Conservation (phyloP, 2,888 invertebrate species). For the Formica aserva region DNA sequence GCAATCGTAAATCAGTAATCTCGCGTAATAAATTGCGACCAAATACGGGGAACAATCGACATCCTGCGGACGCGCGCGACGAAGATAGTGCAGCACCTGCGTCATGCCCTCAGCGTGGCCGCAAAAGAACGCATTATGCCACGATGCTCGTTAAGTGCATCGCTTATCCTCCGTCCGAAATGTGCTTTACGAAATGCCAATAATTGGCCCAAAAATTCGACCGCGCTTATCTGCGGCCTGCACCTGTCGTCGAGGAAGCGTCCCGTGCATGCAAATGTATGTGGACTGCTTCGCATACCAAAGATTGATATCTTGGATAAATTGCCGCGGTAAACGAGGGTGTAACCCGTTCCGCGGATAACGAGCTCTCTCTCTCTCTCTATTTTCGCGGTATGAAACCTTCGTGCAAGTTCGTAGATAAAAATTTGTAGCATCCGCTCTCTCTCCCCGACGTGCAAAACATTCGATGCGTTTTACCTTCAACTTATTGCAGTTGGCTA, state of each 20-base stretch:
- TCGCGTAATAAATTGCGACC: constrained; percentile 43
- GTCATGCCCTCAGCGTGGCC: constrained; percentile 34
- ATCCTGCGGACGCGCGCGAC: not conserved
- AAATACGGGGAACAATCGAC: constrained; percentile 47
- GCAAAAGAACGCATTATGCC: constrained; percentile 68
- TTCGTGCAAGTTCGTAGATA: constrained; percentile 16
- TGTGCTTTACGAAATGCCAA: constrained; percentile 78
- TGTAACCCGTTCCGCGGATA: constrained; percentile 68
- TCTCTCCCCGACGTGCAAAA: not conserved
- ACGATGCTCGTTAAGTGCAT: constrained; percentile 71
- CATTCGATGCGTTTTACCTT: not conserved
- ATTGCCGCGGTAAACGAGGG: constrained; percentile 71
- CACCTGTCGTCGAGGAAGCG: constrained; percentile 76
- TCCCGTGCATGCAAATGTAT: constrained; percentile 76
- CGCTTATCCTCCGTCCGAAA: constrained; percentile 65
- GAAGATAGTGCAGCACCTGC: constrained; percentile 65
- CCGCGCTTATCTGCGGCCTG: constrained; percentile 73
- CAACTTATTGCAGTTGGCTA: not conserved
- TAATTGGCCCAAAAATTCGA: constrained; percentile 81
- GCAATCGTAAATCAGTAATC: constrained; percentile 42
- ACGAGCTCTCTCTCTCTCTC: constrained; percentile 58
- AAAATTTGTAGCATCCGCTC: constrained; percentile 14
- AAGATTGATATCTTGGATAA: constrained; percentile 75
- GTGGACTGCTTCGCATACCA: constrained; percentile 71
- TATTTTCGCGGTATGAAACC: constrained; percentile 24